phyloP scores from a whole-genome alignment of 2,888 invertebrate species.

The Oligia latruncula region DNA sequence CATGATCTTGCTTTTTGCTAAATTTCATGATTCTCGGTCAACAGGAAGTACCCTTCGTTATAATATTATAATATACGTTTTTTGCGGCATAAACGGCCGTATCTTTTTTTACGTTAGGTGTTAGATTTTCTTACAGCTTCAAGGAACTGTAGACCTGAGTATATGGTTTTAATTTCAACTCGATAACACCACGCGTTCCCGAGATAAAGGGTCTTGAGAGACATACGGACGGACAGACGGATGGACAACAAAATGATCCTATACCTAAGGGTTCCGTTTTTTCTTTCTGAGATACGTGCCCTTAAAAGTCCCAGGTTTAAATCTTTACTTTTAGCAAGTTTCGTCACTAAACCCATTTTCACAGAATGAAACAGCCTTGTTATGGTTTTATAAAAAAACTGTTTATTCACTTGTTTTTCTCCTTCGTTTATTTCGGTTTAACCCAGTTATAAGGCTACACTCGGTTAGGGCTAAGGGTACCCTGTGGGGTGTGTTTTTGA shows the following conservation, averaged over 20 bases:
- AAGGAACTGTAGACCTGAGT: too few relatives aligned
- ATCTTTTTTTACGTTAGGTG: too few relatives aligned
- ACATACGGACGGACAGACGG: too few relatives aligned
- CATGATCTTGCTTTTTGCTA: too few relatives aligned
- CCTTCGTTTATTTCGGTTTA: constrained; percentile 43
- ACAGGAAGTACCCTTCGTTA: too few relatives aligned
- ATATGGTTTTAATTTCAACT: too few relatives aligned
- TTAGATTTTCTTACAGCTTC: too few relatives aligned
- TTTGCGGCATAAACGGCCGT: too few relatives aligned
- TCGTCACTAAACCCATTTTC: too few relatives aligned
- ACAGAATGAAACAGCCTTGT: neutral
- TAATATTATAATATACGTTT: too few relatives aligned
- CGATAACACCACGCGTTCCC: neutral
- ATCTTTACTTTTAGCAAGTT: neutral
- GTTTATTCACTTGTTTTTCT: constrained; percentile 11
- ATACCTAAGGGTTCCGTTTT: neutral
- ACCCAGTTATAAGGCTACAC: constrained; percentile 42
- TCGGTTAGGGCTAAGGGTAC: constrained; percentile 15
- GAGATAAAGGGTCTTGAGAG: neutral
- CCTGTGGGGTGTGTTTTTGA: constrained; percentile 50
- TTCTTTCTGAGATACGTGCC: neutral
- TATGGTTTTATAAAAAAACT: constrained; percentile 8
- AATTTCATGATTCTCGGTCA: too few relatives aligned
- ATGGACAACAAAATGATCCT: neutral
- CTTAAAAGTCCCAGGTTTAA: neutral